Evolutionary conservation across 2,797 vertebrate species (phyloP).

Genomic region (Onychomys arenicola): DNA sequence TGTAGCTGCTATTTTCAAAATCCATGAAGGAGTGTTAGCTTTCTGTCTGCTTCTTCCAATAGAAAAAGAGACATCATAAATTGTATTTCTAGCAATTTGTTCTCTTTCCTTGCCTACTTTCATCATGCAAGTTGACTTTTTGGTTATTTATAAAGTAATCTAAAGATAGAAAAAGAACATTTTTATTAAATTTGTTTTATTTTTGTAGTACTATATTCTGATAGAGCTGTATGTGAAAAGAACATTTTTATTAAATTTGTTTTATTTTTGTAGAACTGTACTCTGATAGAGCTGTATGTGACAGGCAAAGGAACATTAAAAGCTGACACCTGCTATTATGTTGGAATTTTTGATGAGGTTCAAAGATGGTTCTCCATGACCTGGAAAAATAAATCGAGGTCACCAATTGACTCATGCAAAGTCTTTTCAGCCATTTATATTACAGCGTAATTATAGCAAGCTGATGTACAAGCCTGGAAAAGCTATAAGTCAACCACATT

Average conservation of each 20-base stretch:
- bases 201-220: constrained; percentile 28
- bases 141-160: neutral
- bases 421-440: constrained; percentile 79
- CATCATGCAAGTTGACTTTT: neutral
- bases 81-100: neutral
- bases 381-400: constrained; percentile 83
- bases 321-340: constrained; percentile 74
- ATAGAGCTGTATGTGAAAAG: constrained; percentile 31
- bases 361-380: constrained; percentile 79
- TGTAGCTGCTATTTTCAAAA: neutral
- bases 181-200: constrained; percentile 1
- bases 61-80: neutral
- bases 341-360: constrained; percentile 79
- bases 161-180: neutral
- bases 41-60: neutral
- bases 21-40: neutral
- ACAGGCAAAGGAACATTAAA: constrained; percentile 64
- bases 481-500: constrained; percentile 63
- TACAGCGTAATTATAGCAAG: constrained; percentile 78
- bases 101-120: neutral
- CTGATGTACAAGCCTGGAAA: constrained; percentile 62
- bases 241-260: constrained; percentile 42
- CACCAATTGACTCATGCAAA: constrained; percentile 77
- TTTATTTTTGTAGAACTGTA: constrained; percentile 9
- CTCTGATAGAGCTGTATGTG: constrained; percentile 48